These are phyloP conservation scores for Chamaea fasciata DNA, from an alignment of 2,113 vertebrate species.

Conservation along the genomic window DNA sequence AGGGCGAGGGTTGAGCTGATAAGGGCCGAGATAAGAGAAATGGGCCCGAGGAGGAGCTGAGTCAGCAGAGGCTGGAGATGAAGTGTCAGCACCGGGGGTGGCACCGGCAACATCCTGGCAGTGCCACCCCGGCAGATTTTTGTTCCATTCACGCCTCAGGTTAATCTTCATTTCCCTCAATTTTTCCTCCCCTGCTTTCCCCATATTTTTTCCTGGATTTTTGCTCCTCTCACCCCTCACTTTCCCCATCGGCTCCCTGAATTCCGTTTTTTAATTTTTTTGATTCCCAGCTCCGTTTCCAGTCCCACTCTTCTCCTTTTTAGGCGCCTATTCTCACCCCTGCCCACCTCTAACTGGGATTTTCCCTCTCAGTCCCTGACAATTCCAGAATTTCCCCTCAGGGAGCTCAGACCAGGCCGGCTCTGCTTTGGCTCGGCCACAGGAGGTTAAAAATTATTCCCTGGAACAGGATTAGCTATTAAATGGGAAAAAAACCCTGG, in stretches of 20 bases:
- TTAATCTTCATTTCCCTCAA: not conserved
- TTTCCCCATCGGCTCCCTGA: not conserved
- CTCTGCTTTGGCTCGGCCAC: fast-evolving
- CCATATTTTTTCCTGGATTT: not conserved
- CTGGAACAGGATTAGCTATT: not conserved
- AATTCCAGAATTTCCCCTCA: not conserved
- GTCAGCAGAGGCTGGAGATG: not conserved
- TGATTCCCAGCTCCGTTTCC: not conserved
- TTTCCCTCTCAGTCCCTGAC: not conserved
- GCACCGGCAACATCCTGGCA: not conserved
- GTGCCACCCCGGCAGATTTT: not conserved
- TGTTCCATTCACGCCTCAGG: not conserved
- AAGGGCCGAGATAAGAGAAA: not conserved
- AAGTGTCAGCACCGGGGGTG: not conserved
- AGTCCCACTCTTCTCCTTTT: not conserved
- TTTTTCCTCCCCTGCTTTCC: not conserved
- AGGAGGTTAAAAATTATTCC: constrained; percentile 21
- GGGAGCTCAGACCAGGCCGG: not conserved
- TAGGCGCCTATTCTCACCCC: not conserved
- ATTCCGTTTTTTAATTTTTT: not conserved
- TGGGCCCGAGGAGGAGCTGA: not conserved
- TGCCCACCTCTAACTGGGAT: fast-evolving
- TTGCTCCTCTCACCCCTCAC: too few species aligned
- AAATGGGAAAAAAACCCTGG: not conserved
- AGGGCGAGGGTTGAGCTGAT: not conserved